Evolutionary conservation across 2,113 vertebrate species (phyloP).

Genomic region (Porphyrio hochstetteri): DNA sequence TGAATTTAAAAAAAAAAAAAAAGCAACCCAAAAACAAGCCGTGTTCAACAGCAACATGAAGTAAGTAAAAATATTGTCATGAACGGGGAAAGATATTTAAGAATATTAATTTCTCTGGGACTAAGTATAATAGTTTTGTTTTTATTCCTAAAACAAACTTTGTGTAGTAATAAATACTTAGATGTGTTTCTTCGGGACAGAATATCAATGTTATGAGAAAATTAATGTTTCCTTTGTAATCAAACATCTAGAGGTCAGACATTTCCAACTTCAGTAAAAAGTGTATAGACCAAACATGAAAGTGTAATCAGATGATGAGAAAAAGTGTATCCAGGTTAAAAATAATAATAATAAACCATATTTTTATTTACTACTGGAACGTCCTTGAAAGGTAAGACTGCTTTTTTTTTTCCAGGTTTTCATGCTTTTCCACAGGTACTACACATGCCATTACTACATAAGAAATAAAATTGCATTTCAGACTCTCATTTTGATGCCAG

Average conservation of each 20-base stretch:
- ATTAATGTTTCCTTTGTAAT: not conserved
- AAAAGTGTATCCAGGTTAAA: not conserved
- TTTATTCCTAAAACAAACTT: not conserved
- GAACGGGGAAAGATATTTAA: not conserved
- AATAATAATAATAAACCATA: not conserved
- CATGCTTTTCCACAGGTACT: not conserved
- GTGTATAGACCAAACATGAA: not conserved
- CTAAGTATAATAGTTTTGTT: not conserved
- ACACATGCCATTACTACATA: not conserved
- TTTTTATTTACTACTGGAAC: not conserved
- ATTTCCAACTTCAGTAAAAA: not conserved
- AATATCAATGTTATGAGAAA: not conserved
- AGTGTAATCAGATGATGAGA: not conserved
- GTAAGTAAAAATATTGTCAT: not conserved
- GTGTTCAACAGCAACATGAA: not conserved
- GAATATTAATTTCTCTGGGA: not conserved
- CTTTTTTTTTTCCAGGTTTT: not conserved
- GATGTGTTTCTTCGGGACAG: not conserved
- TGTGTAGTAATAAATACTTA: not conserved
- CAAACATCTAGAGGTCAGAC: not conserved
- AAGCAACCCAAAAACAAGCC: not conserved
- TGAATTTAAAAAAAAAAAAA: not conserved
- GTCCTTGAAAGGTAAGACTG: not conserved
- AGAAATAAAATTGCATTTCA: not conserved
- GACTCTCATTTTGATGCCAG: not conserved